phyloP scores from a whole-genome alignment of 2,113 vertebrate species.

The Actenoides hombroni region DNA sequence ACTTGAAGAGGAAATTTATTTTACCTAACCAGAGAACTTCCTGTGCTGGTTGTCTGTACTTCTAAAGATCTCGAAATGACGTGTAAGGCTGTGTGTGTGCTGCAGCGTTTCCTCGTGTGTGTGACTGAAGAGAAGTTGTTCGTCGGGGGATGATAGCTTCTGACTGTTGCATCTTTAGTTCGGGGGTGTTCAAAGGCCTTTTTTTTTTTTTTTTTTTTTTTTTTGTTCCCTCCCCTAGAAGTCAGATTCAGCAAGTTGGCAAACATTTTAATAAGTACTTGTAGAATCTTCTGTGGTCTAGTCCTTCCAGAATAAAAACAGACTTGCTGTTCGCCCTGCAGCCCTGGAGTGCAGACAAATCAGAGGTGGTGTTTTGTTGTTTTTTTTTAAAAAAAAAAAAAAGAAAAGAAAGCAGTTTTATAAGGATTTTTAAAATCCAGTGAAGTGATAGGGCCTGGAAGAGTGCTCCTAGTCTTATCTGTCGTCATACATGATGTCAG shows the following conservation, averaged over 20 bases:
- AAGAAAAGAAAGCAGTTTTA: not conserved
- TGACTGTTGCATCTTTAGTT: not conserved
- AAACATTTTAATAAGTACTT: not conserved
- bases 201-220: too few relatives aligned
- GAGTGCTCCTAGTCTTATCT: not conserved
- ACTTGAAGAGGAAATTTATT: conserved; percentile 76
- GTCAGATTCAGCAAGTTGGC: not conserved
- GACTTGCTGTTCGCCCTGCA: not conserved
- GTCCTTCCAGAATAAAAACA: not conserved
- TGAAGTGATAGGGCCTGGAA: not conserved
- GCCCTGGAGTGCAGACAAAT: not conserved
- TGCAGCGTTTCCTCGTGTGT: conserved; percentile 36
- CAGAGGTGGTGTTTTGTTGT: not conserved
- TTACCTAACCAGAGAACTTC: conserved; percentile 73
- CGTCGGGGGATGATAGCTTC: not conserved
- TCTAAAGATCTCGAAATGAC: conserved; percentile 32
- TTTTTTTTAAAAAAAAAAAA: too few relatives aligned
- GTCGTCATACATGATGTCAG: not conserved
- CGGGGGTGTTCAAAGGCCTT: not conserved
- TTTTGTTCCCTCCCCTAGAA: not conserved
- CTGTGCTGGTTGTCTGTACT: conserved; percentile 58
- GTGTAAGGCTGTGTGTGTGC: not conserved
- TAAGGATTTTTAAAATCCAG: not conserved
- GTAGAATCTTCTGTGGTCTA: not conserved
- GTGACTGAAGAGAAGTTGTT: not conserved